These are phyloP conservation scores for Gymnobelideus leadbeateri DNA, from an alignment of 2,113 vertebrate genomes.

Conservation along the genomic window DNA sequence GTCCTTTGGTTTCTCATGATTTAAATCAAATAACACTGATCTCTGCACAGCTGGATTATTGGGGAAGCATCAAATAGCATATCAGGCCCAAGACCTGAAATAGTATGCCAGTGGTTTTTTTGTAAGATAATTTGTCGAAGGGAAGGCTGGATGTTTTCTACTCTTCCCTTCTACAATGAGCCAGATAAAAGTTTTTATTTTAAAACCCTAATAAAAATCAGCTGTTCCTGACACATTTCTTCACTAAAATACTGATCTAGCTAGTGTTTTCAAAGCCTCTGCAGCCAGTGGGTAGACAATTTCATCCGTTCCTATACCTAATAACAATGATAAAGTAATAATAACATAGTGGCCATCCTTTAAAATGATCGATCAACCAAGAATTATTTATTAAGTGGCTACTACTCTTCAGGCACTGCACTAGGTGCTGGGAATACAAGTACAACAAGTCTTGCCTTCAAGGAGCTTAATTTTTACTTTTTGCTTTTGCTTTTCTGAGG, in stretches of 20 bases:
- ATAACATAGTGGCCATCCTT: background rate
- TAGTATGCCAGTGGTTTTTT: background rate
- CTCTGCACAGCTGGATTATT: background rate
- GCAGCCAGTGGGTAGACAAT: background rate
- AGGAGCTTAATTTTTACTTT: background rate
- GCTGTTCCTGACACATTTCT: background rate
- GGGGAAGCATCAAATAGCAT: background rate
- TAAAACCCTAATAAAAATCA: background rate
- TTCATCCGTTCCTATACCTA: background rate
- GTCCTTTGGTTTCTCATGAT: background rate
- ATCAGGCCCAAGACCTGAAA: background rate
- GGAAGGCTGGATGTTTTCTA: background rate
- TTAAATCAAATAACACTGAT: background rate
- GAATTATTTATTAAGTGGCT: background rate
- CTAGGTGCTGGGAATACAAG: background rate
- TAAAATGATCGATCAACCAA: background rate
- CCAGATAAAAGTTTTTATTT: background rate
- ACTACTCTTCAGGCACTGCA: background rate
- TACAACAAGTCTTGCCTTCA: background rate
- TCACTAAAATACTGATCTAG: background rate
- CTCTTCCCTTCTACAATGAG: background rate
- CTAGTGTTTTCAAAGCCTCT: background rate
- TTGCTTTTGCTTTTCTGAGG: background rate
- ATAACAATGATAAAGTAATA: background rate
- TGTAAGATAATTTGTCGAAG: background rate